Base-by-base conservation (phyloP, 1,140 invertebrate species). In the Zaprionus vittiger region DNA sequence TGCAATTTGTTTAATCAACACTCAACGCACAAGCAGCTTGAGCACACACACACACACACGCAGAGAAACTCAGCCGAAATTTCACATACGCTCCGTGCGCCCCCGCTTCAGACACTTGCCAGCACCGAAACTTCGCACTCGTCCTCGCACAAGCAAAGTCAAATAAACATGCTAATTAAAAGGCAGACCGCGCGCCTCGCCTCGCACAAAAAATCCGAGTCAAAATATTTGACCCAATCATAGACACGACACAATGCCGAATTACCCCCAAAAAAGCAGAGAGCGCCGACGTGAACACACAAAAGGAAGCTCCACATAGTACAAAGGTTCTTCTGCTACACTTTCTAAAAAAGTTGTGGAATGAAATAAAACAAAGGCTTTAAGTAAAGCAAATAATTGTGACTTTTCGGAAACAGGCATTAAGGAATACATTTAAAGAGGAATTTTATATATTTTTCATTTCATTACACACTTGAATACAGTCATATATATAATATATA, bases 1-100 rank as follows among this genome's bases (percentile, higher is more conserved):
- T 90, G 85, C 82, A 90, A 90, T 90, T 90, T 90, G 81, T 90
- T 90, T 90, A 90, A 90, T 90, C 86, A 90, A 90, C 85, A 90
- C 81, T 90, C 84, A 61, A 68, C 79, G 63, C 76, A 72, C 70
- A 83, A 70, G 71, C 76, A 79, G 66, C 80, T 79, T 66, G 38
- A 37, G 64, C 64, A 74, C 38, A 66, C 60, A 71, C 22, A 67
- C 54, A 56, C 15, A 24, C 52, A 34, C 26, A 61, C 34, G 55
- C 26, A 22, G 14, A 47, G 11, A 62, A 17, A 61, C 22, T 12
- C 20, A 41, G 34, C 56, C 62, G 34, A 73, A 54, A 83, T 86
- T 84, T 74, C 81, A 81, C 79, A 90, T 84, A 90, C 85, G 84
- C 28, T 79, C 63, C 62, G 69, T 81, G n/a, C 20, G 24, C 9